Evolutionary conservation across 2,888 invertebrate genomes (phyloP), one percentile per base, ranked within the genome.

Genomic region (Serrognathus titanus): DNA sequence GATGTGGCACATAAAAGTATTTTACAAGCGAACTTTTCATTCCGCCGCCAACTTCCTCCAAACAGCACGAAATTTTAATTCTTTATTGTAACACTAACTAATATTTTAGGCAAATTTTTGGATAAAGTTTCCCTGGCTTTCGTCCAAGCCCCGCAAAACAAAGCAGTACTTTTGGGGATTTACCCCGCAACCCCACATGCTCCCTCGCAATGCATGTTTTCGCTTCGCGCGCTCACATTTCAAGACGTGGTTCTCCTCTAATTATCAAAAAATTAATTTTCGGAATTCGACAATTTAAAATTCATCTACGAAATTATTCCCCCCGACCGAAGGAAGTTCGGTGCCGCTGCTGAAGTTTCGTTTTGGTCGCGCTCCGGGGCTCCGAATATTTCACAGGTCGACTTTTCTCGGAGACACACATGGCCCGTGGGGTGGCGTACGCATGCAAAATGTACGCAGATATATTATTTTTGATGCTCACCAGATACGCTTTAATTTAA

Each of bases 401-500:
- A 31, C 52, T 46, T 46, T 40, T 41, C 41, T 51, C 31, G 24
- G 51, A 51, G 66, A 70, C 73, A 74, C 74, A 74, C 72, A 73
- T 74, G 73, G 73, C 71, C 72, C 69, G 63, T 54, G 60, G 66
- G 64, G 62, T 55, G 63, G 63, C 63, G 63, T 71, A 73, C 73
- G 72, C 73, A 74, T 68, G 67, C 65, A 68, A 70, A 71, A 68
- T 67, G 64, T 68, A 69, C 70, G 70, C 71, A 72, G 68, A 74
- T 72, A 71, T 72, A 68, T 75, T 74, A 75, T 75, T 74, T 74
- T 73, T 75, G 75, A 76, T 73, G 70, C 68, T 75, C 70, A 64
- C 73, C 75, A 76, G 76, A 76, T 74, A 70, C 73, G 65, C 71
- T 71, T 73, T 75, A 76, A 76, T 76, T 75, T 73, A 75, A 76